Base-by-base conservation (phyloP, 2,888 invertebrate genomes). In the Crepidodera aurea region DNA sequence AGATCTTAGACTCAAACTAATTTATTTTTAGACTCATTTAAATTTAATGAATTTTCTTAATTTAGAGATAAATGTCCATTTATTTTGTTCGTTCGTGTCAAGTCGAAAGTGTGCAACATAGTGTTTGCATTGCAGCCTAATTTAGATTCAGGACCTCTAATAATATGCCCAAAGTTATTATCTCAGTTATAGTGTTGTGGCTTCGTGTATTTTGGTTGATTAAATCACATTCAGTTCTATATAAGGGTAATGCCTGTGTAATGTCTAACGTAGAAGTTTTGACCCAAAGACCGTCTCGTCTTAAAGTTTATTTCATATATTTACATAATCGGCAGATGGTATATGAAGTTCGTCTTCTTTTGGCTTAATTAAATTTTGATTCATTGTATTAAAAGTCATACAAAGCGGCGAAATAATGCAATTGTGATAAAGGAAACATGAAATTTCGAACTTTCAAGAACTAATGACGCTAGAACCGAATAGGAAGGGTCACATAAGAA, bases 131-230 rank as follows among this genome's bases (percentile, higher is more conserved):
- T 48, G 48, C 32, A 44, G 39, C 42, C 55, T 56, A 64, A 53
- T 60, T 60, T 42, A 54, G 53, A 60, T 60, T 57, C 57, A 42
- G 53, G 51, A 51, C 42, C 48, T 29, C 60, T 53, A 64, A 60
- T 60, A 64, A 60, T 64, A 57, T 48, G 60, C 60, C 51, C 39
- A 15, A 64, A 60, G 64, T 64, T 60, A 60, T 57, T 57, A 60
- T 57, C 53, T 53, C 53, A 27, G 57, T 57, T 40, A 57, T 32
- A 40, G 53, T 60, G 57, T 57, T 51, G 56, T 51, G 63, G 48
- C 40, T 59, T 40, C 32, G 62, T 58, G 44, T 60, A 60, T 60
- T 64, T 53, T 60, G 60, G 60, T 60, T 60, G 64, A 64, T 64
- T 64, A 54, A 60, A 56, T 64, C 57, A 64, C 50, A 64, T 64